Evolutionary conservation across 1,140 invertebrate genomes (phyloP).

Genomic region (Zeugodacus cucurbitae): DNA sequence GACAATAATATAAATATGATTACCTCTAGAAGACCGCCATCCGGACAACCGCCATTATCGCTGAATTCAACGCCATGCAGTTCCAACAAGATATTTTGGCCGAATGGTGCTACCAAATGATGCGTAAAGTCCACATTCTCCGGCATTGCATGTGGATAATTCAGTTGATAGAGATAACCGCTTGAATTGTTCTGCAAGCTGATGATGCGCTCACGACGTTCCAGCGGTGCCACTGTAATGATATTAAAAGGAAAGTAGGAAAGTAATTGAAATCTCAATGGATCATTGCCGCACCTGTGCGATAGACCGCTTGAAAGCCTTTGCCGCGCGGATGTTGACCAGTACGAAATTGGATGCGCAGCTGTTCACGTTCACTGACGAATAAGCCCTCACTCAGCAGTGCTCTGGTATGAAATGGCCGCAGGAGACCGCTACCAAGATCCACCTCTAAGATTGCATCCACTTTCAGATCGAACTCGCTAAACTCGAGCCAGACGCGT

Average conservation of each 20-base stretch:
- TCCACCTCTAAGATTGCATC: conserved; percentile 70
- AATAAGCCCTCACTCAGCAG: conserved; percentile 72
- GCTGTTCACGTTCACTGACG: conserved; percentile 70
- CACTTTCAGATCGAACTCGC: conserved; percentile 70
- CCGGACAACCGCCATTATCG: conserved; percentile 50
- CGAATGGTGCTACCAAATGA: conserved; percentile 70
- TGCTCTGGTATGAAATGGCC: conserved; percentile 68
- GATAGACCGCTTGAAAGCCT: conserved; percentile 73
- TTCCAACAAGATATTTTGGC: conserved; percentile 70
- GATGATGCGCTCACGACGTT: conserved; percentile 46
- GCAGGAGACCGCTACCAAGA: conserved; percentile 68
- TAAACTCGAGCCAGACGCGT: conserved; percentile 75
- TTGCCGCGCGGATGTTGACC: conserved; percentile 69
- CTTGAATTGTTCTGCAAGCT: conserved; percentile 45
- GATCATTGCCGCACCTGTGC: conserved; percentile 67
- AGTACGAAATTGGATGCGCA: conserved; percentile 71
- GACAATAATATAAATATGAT: neutral
- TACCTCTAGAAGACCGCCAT: conserved; percentile 48
- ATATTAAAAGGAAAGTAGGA: too few species aligned
- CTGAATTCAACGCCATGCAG: conserved; percentile 66
- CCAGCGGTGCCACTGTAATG: conserved; percentile 43
- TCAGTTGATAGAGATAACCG: conserved; percentile 68
- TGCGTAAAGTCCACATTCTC: conserved; percentile 68
- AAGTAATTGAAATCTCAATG: too few species aligned
- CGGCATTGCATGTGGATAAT: conserved; percentile 69